Evolutionary conservation across 2,888 invertebrate species (phyloP).

Genomic region (Dioctria linearis): DNA sequence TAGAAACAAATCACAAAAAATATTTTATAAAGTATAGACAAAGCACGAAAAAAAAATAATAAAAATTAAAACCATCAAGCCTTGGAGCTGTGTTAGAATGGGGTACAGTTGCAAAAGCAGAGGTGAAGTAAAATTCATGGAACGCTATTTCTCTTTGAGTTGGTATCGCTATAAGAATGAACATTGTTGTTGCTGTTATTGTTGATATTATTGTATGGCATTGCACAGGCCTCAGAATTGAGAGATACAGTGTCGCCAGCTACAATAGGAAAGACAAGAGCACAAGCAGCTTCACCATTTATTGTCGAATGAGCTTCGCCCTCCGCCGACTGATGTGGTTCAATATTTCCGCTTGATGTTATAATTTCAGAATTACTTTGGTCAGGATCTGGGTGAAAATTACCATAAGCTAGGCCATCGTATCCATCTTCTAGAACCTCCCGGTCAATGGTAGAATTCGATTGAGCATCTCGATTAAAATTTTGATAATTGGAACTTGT

Average conservation of each 20-base stretch:
- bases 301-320: slow-evolving; percentile 12
- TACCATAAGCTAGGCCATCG: slow-evolving; percentile 31
- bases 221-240: slow-evolving; percentile 30
- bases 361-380: slow-evolving; percentile 30
- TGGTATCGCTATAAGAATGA: neutral
- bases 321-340: neutral
- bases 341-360: slow-evolving; percentile 18
- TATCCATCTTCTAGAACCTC: slow-evolving; percentile 41
- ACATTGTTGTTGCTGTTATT: slow-evolving; percentile 1
- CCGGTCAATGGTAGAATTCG: slow-evolving; percentile 24
- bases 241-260: neutral
- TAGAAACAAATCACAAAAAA: slow-evolving; percentile 23
- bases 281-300: slow-evolving; percentile 51
- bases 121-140: slow-evolving; percentile 55
- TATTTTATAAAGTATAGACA: neutral
- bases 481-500: slow-evolving; percentile 10
- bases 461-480: slow-evolving; percentile 5
- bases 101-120: slow-evolving; percentile 53
- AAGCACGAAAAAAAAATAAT: slow-evolving; percentile 21
- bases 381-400: slow-evolving; percentile 45
- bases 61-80: slow-evolving; percentile 20
- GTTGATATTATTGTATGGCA: slow-evolving; percentile 23
- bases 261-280: slow-evolving; percentile 34
- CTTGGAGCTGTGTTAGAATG: slow-evolving; percentile 19
- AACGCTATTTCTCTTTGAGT: slow-evolving; percentile 53